Conservation (phyloP, 2,888 invertebrate genomes). For the Lochmaea capreae region DNA sequence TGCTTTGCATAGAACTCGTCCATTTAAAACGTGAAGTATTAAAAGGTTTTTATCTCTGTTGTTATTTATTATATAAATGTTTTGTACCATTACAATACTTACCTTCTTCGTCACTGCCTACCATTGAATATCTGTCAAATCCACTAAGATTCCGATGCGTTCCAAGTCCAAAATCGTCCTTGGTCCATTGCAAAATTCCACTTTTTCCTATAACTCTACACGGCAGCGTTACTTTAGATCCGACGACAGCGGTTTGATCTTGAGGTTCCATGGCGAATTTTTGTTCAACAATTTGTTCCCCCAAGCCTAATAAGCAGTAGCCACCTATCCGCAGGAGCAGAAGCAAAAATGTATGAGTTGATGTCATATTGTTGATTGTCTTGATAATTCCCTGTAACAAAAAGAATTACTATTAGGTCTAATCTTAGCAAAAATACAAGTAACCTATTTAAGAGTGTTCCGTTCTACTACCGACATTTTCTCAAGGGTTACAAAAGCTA, state of each 20-base stretch:
- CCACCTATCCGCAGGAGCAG: conserved; percentile 59
- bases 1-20: too few relatives aligned
- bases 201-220: conserved; percentile 90
- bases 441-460: too few relatives aligned
- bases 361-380: conserved; percentile 58
- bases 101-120: conserved; percentile 96
- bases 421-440: too few relatives aligned
- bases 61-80: too few relatives aligned
- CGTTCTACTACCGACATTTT: too few relatives aligned
- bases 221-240: conserved; percentile 88
- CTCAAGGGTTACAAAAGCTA: too few relatives aligned
- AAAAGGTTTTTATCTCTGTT: too few relatives aligned
- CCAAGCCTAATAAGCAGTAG: conserved; percentile 41
- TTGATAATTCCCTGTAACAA: conserved; percentile 47
- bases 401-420: too few relatives aligned
- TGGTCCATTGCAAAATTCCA: conserved; percentile 96
- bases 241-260: conserved; percentile 90
- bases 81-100: conserved; percentile 54
- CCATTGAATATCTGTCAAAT: conserved; percentile 95
- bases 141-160: conserved; percentile 90
- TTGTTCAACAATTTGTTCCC: conserved; percentile 72
- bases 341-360: conserved; percentile 61
- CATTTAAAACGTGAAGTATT: too few relatives aligned
- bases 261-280: conserved; percentile 93
- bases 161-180: conserved; percentile 95